A percentile compares a stretch with the other conserved stretches of the same genome.
Conservation (phyloP, 1,140 invertebrate genomes). For the Antheraea mylitta region DNA sequence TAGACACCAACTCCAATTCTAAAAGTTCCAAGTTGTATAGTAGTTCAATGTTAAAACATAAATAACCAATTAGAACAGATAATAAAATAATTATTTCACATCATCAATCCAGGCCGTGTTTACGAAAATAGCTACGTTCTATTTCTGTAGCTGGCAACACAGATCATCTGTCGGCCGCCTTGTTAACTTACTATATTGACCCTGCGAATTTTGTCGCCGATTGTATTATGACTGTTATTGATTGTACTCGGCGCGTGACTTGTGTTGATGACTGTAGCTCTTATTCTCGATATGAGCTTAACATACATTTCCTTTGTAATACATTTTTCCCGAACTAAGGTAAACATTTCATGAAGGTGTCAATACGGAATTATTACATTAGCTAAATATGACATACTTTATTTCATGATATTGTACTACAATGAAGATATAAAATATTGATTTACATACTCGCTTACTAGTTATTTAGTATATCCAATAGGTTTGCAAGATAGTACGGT, state of each 20-base stretch:
- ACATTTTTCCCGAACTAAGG: not conserved
- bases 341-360: not conserved
- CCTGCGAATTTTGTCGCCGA: slow-evolving; percentile 64
- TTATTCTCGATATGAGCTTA: slow-evolving; percentile 23
- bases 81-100: slow-evolving; percentile 8
- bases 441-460: too few relatives aligned
- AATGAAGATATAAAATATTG: too few relatives aligned
- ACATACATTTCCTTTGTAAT: slow-evolving; percentile 1
- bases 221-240: slow-evolving; percentile 76
- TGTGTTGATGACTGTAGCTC: slow-evolving; percentile 61
- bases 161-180: slow-evolving; percentile 28
- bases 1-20: not conserved
- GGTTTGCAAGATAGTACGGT: too few relatives aligned
- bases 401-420: not conserved
- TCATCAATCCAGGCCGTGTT: slow-evolving; percentile 1
- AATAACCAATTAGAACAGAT: slow-evolving; percentile 14
- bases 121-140: slow-evolving; percentile 14
- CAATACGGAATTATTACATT: not conserved
- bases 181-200: slow-evolving; percentile 75
- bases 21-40: not conserved
- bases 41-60: slow-evolving; percentile 5
- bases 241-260: slow-evolving; percentile 73
- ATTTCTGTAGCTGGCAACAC: slow-evolving; percentile 40
- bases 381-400: not conserved
- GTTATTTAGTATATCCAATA: too few relatives aligned